Base-by-base conservation (phyloP, 2,797 vertebrate genomes). In the Poecilia picta region DNA sequence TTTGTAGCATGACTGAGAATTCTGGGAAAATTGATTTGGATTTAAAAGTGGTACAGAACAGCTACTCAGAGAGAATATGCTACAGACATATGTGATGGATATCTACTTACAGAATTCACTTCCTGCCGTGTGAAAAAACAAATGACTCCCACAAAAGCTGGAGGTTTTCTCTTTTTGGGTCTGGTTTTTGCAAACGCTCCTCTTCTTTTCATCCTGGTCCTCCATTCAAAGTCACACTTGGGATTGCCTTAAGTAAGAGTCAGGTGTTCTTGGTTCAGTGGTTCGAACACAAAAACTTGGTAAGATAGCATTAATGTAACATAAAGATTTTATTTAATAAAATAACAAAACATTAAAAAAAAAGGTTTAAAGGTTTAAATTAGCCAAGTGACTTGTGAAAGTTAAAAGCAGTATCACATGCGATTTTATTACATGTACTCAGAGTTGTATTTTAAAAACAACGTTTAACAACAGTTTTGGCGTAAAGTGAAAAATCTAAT, bases 41-140 rank as follows among this genome's bases (percentile, higher is more conserved):
- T 85, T 83, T 77, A 73, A 49, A 85, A 74, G 85, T 92, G 91
- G 91, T 91, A 92, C 90, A 86, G 83, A 91, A 74, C 87, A 89
- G 77, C 72, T 72, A 53, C 53, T 74, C 76, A 45, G 82, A 90
- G 64, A 87, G 72, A 90, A 86, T 39, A 77, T 62, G 36, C 82
- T 82, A 79, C 87, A 70, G 66, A 85, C 81, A 75, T 74, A 76
- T 85, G 49, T 53, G 88, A 87, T 75, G 89, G 89, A 91, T 78
- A n/a, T 77, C 76, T 86, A 82, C 49, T 53, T 53, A 91, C 87
- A 81, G 83, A 88, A 83, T 84, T 88, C 74, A 59, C 82, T 84
- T 72, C 76, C 77, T 12, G 78, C 81, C 78, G 84, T 85, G 73
- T 73, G 64, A 47, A 57, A 36, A 57, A 78, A 77, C 81, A 76